Evolutionary conservation across 2,797 vertebrate genomes (phyloP).

Genomic region (Diceros bicornis): DNA sequence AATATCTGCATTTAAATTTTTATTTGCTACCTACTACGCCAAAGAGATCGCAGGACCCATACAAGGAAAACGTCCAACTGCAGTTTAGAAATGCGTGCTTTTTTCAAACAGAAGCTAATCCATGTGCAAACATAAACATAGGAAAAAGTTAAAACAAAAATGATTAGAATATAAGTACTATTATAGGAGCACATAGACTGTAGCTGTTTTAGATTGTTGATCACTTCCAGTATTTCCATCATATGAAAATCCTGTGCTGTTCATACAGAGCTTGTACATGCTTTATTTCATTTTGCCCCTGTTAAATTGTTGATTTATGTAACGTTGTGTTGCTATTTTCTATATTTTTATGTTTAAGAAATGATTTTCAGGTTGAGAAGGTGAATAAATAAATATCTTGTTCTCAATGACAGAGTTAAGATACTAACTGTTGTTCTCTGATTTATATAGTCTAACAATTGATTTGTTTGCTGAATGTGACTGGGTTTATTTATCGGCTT

Average conservation of each 20-base stretch:
- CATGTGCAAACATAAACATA: background rate
- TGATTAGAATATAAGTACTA: background rate
- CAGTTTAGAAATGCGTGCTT: background rate
- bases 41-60: background rate
- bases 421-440: background rate
- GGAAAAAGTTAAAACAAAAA: background rate
- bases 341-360: slow-evolving; percentile 21
- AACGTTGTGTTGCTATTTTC: background rate
- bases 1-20: slow-evolving; percentile 8
- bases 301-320: background rate
- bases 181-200: background rate
- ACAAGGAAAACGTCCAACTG: background rate
- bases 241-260: background rate
- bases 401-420: background rate
- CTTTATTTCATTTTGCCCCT: background rate
- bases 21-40: background rate
- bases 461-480: background rate
- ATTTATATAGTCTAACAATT: background rate
- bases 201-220: background rate
- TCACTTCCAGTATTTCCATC: background rate
- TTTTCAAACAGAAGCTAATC: background rate
- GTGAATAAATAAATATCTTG: background rate
- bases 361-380: slow-evolving; percentile 27
- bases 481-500: background rate
- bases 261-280: background rate